A percentile compares a stretch with the other conserved stretches of the same genome.
These are phyloP conservation scores for Clarias magur DNA, from an alignment of 2,113 vertebrate genomes.

Conservation along the genomic window DNA sequence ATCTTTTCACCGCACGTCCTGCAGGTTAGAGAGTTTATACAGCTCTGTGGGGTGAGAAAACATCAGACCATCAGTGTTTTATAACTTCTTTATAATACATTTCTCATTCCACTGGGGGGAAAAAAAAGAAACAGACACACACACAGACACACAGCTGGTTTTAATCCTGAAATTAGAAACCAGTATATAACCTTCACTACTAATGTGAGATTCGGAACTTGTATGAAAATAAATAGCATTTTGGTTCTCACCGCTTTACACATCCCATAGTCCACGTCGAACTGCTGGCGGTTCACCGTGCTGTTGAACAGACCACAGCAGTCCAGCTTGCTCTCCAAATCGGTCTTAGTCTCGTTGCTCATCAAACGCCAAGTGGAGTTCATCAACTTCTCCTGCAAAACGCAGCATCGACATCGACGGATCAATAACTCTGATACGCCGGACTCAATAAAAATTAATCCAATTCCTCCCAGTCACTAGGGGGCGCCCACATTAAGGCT, in stretches of 20 bases:
- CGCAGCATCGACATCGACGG: background rate
- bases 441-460: background rate
- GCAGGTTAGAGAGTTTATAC: conserved; percentile 62
- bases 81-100: background rate
- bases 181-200: no score
- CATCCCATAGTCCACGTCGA: conserved; percentile 57
- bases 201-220: no score
- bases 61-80: background rate
- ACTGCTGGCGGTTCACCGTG: conserved; percentile 42
- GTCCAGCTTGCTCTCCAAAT: conserved; percentile 79
- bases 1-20: conserved; percentile 79
- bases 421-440: background rate
- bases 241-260: conserved; percentile 75
- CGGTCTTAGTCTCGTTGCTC: conserved; percentile 69
- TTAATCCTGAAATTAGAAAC: no score
- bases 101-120: no score
- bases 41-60: conserved; percentile 60
- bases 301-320: conserved; percentile 86
- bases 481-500: no score
- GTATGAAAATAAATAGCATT: no score
- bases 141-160: no score
- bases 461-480: no score
- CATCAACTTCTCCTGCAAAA: conserved; percentile 76
- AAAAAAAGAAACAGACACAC: no score
- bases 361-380: conserved; percentile 77